These are phyloP conservation scores for Danaus plexippus DNA, from an alignment of 1,140 invertebrate genomes.

Conservation along the genomic window DNA sequence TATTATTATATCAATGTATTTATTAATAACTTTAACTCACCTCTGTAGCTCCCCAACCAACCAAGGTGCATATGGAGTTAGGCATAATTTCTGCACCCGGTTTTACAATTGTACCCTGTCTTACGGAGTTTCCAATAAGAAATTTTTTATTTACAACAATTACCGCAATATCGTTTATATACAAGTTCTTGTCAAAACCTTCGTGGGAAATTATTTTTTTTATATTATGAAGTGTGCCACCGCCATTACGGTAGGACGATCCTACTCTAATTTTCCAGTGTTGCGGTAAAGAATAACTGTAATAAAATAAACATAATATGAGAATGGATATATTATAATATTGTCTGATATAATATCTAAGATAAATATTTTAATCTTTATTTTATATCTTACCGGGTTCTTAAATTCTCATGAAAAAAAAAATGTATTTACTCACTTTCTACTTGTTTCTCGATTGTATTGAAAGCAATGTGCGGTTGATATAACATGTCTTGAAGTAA, in stretches of 20 bases:
- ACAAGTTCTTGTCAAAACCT: slow-evolving; percentile 47
- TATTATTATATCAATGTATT: too few species aligned
- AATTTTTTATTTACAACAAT: slow-evolving; percentile 40
- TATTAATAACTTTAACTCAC: slow-evolving; percentile 22
- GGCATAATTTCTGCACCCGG: slow-evolving; percentile 32
- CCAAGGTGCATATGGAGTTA: slow-evolving; percentile 38
- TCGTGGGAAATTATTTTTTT: slow-evolving; percentile 48
- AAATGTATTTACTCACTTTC: slow-evolving; percentile 38
- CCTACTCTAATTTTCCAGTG: slow-evolving; percentile 56
- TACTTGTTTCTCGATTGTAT: slow-evolving; percentile 39
- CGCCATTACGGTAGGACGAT: slow-evolving; percentile 42
- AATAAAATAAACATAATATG: slow-evolving; percentile 13
- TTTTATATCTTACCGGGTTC: too few species aligned
- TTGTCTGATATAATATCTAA: neutral
- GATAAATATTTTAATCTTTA: neutral
- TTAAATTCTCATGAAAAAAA: neutral
- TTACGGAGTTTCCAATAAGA: slow-evolving; percentile 33
- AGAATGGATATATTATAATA: too few species aligned
- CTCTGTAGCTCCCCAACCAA: slow-evolving; percentile 54
- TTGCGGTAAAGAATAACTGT: slow-evolving; percentile 43
- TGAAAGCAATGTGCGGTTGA: slow-evolving; percentile 60
- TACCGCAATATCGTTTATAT: slow-evolving; percentile 53
- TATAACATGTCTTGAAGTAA: slow-evolving; percentile 53
- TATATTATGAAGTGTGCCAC: slow-evolving; percentile 42
- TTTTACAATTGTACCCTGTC: slow-evolving; percentile 51